Evolutionary conservation across 92 coral and sea anemone species (phyloP).

Genomic region (Virgularia gustaviana): DNA sequence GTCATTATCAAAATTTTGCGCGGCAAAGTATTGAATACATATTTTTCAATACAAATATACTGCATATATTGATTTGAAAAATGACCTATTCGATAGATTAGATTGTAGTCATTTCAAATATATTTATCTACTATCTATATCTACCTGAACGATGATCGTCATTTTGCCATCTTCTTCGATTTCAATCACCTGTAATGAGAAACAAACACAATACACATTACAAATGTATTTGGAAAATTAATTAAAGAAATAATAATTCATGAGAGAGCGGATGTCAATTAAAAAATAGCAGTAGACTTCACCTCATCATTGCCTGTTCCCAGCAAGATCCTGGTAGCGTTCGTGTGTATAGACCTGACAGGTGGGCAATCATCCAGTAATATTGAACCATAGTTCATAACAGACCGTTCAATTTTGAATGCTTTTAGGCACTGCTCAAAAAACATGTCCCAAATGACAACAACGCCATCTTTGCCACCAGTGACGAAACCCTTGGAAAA

Average conservation of each 20-base stretch:
- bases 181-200: slow-evolving; percentile 69
- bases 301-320: slow-evolving; percentile 99
- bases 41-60: too few relatives aligned
- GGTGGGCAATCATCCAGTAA: slow-evolving; percentile 90
- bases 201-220: neutral
- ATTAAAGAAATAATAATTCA: too few relatives aligned
- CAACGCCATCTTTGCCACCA: slow-evolving; percentile 95
- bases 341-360: slow-evolving; percentile 81
- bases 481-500: slow-evolving; percentile 82
- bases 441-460: slow-evolving; percentile 85
- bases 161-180: slow-evolving; percentile 90
- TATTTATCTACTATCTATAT: too few relatives aligned
- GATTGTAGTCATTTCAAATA: too few relatives aligned
- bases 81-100: too few relatives aligned
- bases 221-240: neutral
- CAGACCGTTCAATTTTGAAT: slow-evolving; percentile 80
- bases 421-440: slow-evolving; percentile 92
- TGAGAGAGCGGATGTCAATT: neutral
- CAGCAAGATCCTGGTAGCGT: slow-evolving; percentile 80
- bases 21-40: too few relatives aligned
- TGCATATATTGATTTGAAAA: too few relatives aligned
- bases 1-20: too few relatives aligned
- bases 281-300: neutral
- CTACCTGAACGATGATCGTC: slow-evolving; percentile 89
- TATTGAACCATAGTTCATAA: slow-evolving; percentile 89